These are phyloP conservation scores for Hemitrygon akajei DNA, from an alignment of 2,797 vertebrate genomes.

Conservation along the genomic window DNA sequence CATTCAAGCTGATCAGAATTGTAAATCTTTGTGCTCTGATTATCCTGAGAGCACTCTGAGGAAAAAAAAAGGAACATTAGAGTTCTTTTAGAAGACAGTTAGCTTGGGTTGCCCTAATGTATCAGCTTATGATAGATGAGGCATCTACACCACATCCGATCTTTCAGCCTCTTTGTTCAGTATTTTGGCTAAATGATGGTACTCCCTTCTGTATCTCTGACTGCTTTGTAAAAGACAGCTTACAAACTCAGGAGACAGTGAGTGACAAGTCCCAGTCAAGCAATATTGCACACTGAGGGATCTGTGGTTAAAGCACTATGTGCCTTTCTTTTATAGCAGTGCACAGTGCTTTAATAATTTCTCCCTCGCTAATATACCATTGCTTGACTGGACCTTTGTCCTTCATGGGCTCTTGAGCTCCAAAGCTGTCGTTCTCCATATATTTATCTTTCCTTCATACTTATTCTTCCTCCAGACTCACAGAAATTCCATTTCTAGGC, in stretches of 20 bases:
- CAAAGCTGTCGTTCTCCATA: neutral
- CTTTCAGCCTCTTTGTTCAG: neutral
- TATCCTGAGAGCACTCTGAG: too few relatives aligned
- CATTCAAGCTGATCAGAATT: neutral
- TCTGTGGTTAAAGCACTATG: too few relatives aligned
- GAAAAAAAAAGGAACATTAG: too few relatives aligned
- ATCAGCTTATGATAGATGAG: neutral
- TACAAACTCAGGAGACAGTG: too few relatives aligned
- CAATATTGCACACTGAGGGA: too few relatives aligned
- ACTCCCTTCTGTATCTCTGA: neutral
- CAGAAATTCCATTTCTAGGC: too few relatives aligned
- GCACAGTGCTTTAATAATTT: neutral
- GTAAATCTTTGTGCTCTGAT: neutral
- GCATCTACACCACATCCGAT: neutral
- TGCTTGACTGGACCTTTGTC: neutral
- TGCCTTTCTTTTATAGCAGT: neutral
- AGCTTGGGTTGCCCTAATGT: too few relatives aligned
- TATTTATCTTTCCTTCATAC: neutral
- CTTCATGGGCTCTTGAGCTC: neutral
- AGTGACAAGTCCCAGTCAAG: too few relatives aligned
- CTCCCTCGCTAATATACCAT: neutral
- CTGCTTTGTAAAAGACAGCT: neutral
- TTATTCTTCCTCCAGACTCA: too few relatives aligned
- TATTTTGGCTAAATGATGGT: neutral
- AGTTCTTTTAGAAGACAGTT: too few relatives aligned